Evolutionary conservation across 2,797 vertebrate genomes (phyloP).

Genomic region (Heteromormyrus szaboi): DNA sequence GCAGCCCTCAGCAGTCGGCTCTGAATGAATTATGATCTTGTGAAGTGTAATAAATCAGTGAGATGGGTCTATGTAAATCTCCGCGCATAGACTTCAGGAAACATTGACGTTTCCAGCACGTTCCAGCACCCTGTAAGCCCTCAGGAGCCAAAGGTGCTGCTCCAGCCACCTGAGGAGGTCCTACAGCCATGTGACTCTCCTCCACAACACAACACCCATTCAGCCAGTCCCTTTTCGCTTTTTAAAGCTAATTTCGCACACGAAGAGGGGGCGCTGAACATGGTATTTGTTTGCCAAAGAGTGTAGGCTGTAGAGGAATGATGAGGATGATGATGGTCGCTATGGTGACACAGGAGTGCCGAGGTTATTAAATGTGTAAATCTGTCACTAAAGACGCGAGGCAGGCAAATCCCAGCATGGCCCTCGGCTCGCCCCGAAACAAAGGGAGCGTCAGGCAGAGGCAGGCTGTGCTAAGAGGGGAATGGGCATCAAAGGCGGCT

Average conservation of each 20-base stretch:
- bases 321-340: background rate
- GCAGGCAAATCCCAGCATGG: conserved; percentile 29
- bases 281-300: background rate
- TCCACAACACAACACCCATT: background rate
- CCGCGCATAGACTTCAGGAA: background rate
- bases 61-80: background rate
- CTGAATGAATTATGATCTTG: background rate
- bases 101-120: background rate
- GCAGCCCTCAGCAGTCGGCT: background rate
- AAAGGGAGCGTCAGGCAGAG: conserved; percentile 35
- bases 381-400: background rate
- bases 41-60: background rate
- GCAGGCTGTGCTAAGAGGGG: conserved; percentile 1
- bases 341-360: conserved; percentile 3
- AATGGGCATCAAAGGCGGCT: background rate
- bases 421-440: background rate
- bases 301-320: background rate
- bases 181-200: background rate
- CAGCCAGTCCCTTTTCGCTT: background rate
- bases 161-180: background rate
- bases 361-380: conserved; percentile 24
- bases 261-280: background rate
- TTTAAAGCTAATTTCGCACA: background rate
- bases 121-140: background rate
- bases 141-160: background rate